Base-by-base conservation (phyloP, 2,797 vertebrate species). In the Mallotus villosus region DNA sequence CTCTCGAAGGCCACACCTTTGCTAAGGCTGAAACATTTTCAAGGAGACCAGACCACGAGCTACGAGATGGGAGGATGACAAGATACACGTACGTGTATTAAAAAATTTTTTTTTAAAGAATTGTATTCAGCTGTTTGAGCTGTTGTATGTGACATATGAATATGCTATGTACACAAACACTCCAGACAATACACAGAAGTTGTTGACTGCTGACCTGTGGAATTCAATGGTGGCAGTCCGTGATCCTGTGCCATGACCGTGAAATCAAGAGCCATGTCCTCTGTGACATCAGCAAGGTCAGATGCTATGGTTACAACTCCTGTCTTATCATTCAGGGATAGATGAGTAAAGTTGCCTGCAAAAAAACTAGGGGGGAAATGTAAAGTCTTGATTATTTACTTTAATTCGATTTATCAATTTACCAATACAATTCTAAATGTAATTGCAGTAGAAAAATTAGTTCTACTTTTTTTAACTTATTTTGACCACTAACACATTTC, bases 261-360 rank as follows among this genome's bases (percentile, higher is more conserved):
- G 68, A 95, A 84, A 1, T 67, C 58, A 51, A 94, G 46, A 1
- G 53, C 5, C 1, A 75, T 90, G 82, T 93, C 90, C 2, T 87
- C 76, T 17, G 60, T 90, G 75, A 92, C 5, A 12, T 85, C 57
- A 11, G 59, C 55, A 49, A 93, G 76, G 73, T 89, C 80, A 55
- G 74, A 90, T 62, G 86, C 83, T 81, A 94, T 81, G 8, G 81
- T 88, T 75, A 95, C 89, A 17, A 77, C 86, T 65, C 94, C 94
- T 1, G 86, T 94, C 62, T 8, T 16, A 21, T 65, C 67, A 78
- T 93, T 75, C 67, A 94, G 84, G 6, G 0, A 68, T 81, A 94
- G 66, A 68, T 82, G 78, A 24, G 89, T 79, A 78, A 85, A 87
- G 76, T 14, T 37, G 90, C 37, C 82, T 63, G 37, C 66, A n/a